Evolutionary conservation across 2,797 vertebrate species (phyloP), one percentile per base, ranked within the genome.

Genomic region (Pempheris klunzingeri): DNA sequence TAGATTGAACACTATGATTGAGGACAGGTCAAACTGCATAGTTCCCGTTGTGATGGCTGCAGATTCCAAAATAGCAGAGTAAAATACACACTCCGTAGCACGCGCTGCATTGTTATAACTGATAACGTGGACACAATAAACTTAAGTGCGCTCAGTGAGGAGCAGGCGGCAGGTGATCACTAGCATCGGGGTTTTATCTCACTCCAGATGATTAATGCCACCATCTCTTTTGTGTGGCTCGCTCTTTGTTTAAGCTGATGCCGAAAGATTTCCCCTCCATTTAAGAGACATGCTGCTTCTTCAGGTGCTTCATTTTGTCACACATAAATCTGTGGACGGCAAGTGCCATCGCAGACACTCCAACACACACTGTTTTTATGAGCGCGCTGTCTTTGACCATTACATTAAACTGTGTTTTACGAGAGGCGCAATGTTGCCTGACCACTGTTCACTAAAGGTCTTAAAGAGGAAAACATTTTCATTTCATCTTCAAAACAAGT

Each of bases 101-200:
- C n/a, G n/a, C n/a, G n/a, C n/a, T n/a, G n/a, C n/a, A n/a, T 32
- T 68, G 4, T 26, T 54, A 41, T 70, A 54, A 82, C 32, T 80
- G 55, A 74, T 66, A 61, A 74, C 74, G 58, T 18, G 54, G 73
- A 43, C 22, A 72, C 50, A 69, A 70, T 81, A 44, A 74, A 67
- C 64, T 66, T 20, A 73, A 75, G 43, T 62, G 62, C 2, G 55
- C 3, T 46, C 39, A 62, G 39, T 62, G 76, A 22, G 44, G 24
- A 73, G 70, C 70, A 75, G 67, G 67, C 73, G 63, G 81, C 76
- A 78, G 70, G 76, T 77, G 70, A 70, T 88, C 66, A 57, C 66
- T 26, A 70, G 75, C 70, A 63, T 69, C 66, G 55, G 7, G 22
- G 46, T 75, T 81, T 85, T 62, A 86, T 78, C 76, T 73, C 52